Evolutionary conservation across 2,888 invertebrate species (phyloP).

Genomic region (Lasioglossum marginatum): DNA sequence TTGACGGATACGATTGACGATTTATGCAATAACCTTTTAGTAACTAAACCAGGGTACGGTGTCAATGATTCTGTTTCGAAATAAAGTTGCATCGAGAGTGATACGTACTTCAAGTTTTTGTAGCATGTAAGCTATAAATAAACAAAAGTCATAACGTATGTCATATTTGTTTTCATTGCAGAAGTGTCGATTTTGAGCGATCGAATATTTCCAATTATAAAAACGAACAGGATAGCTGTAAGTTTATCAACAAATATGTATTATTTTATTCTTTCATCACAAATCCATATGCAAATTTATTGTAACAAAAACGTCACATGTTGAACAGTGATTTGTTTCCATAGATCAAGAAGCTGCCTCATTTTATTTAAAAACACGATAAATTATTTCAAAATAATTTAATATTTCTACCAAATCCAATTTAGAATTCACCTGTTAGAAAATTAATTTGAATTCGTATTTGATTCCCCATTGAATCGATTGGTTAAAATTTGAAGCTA

Average conservation of each 20-base stretch:
- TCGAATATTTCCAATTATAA: neutral
- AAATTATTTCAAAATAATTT: neutral
- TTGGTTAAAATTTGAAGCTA: neutral
- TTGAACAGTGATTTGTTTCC: neutral
- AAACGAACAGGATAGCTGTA: neutral
- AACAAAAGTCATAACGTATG: slow-evolving; percentile 21
- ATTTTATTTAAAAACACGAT: neutral
- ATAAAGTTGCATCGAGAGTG: slow-evolving; percentile 67
- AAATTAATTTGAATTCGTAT: neutral
- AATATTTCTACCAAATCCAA: neutral
- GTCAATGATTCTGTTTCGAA: slow-evolving; percentile 79
- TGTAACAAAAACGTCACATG: neutral
- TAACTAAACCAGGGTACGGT: slow-evolving; percentile 82
- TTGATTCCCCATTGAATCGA: neutral
- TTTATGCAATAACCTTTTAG: slow-evolving; percentile 60
- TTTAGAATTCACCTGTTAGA: neutral
- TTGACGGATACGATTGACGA: neutral
- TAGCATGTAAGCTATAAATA: slow-evolving; percentile 63
- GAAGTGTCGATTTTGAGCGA: neutral
- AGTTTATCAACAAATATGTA: neutral
- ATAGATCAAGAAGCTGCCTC: too few species aligned
- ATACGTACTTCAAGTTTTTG: slow-evolving; percentile 49
- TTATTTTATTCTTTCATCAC: neutral
- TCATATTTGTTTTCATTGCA: slow-evolving; percentile 3
- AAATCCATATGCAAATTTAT: neutral